Evolutionary conservation across 2,888 invertebrate species (phyloP), one percentile per base, ranked within the genome.

Genomic region (Drosophila vallismaia): DNA sequence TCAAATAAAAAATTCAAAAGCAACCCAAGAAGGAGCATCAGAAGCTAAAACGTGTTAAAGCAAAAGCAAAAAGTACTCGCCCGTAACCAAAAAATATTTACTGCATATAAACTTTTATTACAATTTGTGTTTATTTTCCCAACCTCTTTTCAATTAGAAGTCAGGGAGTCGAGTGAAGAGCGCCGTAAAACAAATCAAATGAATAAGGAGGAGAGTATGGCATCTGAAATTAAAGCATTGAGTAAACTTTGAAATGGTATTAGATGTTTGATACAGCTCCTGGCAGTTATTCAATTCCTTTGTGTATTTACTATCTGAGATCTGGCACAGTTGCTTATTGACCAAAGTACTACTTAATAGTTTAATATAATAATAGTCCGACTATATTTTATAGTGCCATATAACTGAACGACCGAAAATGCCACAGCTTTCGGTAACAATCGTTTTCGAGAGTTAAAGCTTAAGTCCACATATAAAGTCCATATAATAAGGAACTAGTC

Each of bases 21-120:
- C 76, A 52, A 67, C 45, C 53, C 40, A 26, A 33, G 44, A 40
- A 49, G 28, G 29, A 42, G 60, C 4, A 38, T 8, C 40, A 19
- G 40, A 36, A 8, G 12, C 49, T 12, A 28, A 26, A 19, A 50
- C n/a, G 36, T 36, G 31, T 45, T 53, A 50, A 64, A 63, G 50
- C 69, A 51, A 51, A 62, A 59, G 60, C 57, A 55, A 28, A 28
- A 28, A 28, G 28, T 28, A 28, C 59, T 71, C 58, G 62, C 29
- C 67, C 58, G 63, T 54, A 67, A 42, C 75, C 58, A 46, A 66
- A 77, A 83, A 80, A 83, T 81, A 89, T 89, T 89, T 89, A 89
- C 89, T 88, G 88, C 88, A 88, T 89, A 89, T 89, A 89, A 89
- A 89, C 84, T 89, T 89, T 89, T 89, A 89, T 89, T 83, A 78